Percentiles rank a stretch among this genome's conserved stretches.
phyloP scores from a whole-genome alignment of 1,140 invertebrate genomes.

The Microplitis mediator region DNA sequence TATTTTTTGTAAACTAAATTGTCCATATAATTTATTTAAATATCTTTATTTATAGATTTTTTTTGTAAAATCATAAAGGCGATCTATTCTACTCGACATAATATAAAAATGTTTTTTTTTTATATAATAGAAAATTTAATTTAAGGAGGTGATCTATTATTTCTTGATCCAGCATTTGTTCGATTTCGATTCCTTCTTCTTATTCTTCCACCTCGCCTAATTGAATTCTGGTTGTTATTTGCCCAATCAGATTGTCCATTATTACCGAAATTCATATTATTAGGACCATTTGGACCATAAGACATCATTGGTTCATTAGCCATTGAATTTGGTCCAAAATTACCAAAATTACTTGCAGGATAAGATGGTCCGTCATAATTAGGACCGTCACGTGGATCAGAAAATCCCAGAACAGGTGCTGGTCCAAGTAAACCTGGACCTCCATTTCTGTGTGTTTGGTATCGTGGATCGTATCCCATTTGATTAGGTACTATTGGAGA shows the following conservation, averaged over 20 bases:
- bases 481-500: conserved; percentile 37
- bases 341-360: conserved; percentile 42
- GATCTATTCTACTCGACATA: too few species aligned
- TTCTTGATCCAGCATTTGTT: conserved; percentile 39
- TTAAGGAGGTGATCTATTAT: conserved; percentile 45
- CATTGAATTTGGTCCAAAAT: conserved; percentile 42
- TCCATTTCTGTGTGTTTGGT: conserved; percentile 48
- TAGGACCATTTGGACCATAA: conserved; percentile 43
- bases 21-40: not conserved
- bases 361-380: conserved; percentile 45
- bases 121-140: not conserved
- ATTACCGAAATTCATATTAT: conserved; percentile 35
- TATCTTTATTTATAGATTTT: too few species aligned
- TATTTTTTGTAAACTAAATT: too few species aligned
- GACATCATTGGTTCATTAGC: conserved; percentile 46
- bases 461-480: conserved; percentile 54
- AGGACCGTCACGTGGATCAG: conserved; percentile 36
- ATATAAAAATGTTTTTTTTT: not conserved
- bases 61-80: too few species aligned
- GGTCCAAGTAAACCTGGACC: conserved; percentile 56
- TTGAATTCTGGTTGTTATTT: conserved; percentile 40
- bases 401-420: conserved; percentile 47
- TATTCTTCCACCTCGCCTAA: conserved; percentile 45
- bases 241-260: conserved; percentile 31
- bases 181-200: conserved; percentile 51